Evolutionary conservation across 2,888 invertebrate genomes (phyloP).

Genomic region (Geotrupes spiniger): DNA sequence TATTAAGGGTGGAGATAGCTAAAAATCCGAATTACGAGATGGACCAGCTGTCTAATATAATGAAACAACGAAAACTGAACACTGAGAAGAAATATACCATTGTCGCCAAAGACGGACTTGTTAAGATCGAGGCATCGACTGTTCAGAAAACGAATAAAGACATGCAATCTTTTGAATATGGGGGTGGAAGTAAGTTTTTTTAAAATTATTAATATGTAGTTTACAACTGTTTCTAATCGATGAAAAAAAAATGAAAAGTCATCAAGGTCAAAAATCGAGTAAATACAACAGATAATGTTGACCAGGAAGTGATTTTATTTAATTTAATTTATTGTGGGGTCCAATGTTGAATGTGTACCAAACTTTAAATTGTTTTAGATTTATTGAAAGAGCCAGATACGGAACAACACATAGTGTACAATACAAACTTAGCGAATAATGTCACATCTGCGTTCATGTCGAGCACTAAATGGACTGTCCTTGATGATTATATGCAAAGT

Average conservation of each 20-base stretch:
- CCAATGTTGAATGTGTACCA: no score
- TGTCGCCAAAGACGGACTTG: slow-evolving; percentile 64
- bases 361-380: no score
- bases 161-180: slow-evolving; percentile 42
- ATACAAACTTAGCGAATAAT: slow-evolving; percentile 17
- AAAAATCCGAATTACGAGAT: slow-evolving; percentile 74
- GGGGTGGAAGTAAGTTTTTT: slow-evolving; percentile 27
- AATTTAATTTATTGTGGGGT: no score
- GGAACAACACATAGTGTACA: slow-evolving; percentile 21
- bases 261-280: no score
- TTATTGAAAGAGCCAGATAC: slow-evolving; percentile 19
- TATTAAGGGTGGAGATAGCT: slow-evolving; percentile 86
- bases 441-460: slow-evolving; percentile 31
- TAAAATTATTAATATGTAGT: no score
- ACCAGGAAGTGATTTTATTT: no score
- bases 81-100: slow-evolving; percentile 60
- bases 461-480: slow-evolving; percentile 38
- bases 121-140: slow-evolving; percentile 67
- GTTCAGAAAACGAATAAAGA: slow-evolving; percentile 53
- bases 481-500: slow-evolving; percentile 12
- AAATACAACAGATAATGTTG: no score
- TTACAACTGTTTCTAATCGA: no score
- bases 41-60: no score
- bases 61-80: slow-evolving; percentile 72
- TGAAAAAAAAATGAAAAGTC: no score